Evolutionary conservation across 2,113 vertebrate species (phyloP), one percentile per base, ranked within the genome.

Genomic region (Solea senegalensis): DNA sequence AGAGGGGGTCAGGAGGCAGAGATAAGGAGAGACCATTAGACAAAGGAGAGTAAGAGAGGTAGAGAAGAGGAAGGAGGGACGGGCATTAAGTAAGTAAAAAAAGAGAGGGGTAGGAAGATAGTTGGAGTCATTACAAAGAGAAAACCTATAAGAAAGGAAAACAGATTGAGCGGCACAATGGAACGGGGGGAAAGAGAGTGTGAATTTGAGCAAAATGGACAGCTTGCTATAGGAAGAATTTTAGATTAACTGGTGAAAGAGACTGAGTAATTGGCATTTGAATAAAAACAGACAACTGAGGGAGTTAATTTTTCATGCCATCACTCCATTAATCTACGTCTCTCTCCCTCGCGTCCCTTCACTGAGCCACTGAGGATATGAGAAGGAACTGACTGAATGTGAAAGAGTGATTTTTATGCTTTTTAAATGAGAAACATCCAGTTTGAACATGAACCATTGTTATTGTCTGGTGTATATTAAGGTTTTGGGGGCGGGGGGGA

Each of bases 241-340:
- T 44, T 34, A 80, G 78, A 89, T 86, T 75, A 83, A 72, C 60
- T 43, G 40, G 69, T 63, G 69, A 81, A 80, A 74, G 67, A 82
- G 70, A 82, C 72, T 80, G 74, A 75, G 78, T 86, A 87, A 88
- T 87, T 86, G 83, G 56, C 65, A 72, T 87, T 88, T 90, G 44
- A 45, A 61, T 81, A 87, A 86, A 76, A 79, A 78, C 58, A 70
- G 69, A 76, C 58, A 68, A 69, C 60, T 48, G 63, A 48, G 73
- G 41, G 8, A 70, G 75, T 85, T 63, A 2, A 77, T 85, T 86
- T 80, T 83, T 84, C 64, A 63, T 57, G 13, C 49, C 27, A 71
- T 72, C 48, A 27, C 70, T 53, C 26, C 39, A 80, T 82, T 77
- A 72, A 86, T 81, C 69, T 61, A 3, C 27, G 53, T 21, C 27